Conservation (phyloP, 2,888 invertebrate species). For the Cetonia aurata region DNA sequence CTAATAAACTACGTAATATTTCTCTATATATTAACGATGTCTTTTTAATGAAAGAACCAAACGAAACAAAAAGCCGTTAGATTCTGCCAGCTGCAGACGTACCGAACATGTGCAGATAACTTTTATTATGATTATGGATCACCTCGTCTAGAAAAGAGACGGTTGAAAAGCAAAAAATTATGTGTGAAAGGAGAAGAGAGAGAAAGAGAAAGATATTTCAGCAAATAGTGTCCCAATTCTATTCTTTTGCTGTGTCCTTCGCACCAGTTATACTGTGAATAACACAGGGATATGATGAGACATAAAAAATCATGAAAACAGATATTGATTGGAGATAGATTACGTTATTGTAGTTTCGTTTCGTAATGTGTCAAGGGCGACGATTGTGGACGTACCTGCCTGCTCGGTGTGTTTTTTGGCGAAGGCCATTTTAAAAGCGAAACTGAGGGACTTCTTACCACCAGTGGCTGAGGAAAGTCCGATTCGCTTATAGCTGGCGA, state of each 20-base stretch:
- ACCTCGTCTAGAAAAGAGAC: neutral
- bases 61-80: slow-evolving; percentile 31
- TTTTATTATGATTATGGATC: neutral
- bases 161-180: too few relatives aligned
- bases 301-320: slow-evolving; percentile 38
- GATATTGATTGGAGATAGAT: too few relatives aligned
- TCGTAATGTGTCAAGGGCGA: neutral
- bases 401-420: slow-evolving; percentile 65
- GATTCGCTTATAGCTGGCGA: slow-evolving; percentile 72
- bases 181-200: neutral
- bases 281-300: neutral
- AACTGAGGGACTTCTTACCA: slow-evolving; percentile 76
- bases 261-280: slow-evolving; percentile 9
- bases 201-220: neutral
- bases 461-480: slow-evolving; percentile 79
- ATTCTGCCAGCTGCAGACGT: slow-evolving; percentile 7
- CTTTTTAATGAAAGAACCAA: slow-evolving; percentile 2
- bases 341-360: too few relatives aligned
- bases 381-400: slow-evolving; percentile 65
- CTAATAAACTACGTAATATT: slow-evolving; percentile 5
- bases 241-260: neutral
- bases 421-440: slow-evolving; percentile 72
- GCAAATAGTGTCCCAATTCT: slow-evolving; percentile 6
- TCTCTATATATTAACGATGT: neutral
- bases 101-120: slow-evolving; percentile 32